These are phyloP conservation scores for Phoeniculus purpureus DNA, from an alignment of 2,797 vertebrate species.

Conservation along the genomic window DNA sequence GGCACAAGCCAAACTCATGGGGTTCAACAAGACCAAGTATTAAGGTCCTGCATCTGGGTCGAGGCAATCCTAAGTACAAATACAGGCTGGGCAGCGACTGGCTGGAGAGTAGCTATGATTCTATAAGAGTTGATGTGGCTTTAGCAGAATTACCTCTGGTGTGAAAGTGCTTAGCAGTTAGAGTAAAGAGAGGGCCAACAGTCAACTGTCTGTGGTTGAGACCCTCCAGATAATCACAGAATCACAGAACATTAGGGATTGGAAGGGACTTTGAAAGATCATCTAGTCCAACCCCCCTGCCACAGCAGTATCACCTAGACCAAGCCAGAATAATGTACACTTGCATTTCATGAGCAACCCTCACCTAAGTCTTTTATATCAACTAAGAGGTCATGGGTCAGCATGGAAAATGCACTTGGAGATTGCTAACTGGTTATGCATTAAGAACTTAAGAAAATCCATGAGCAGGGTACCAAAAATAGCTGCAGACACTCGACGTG, in stretches of 20 bases:
- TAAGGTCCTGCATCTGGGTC: too few relatives aligned
- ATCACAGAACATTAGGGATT: too few relatives aligned
- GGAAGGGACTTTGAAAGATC: too few relatives aligned
- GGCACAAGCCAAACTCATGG: too few relatives aligned
- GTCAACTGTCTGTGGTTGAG: not conserved
- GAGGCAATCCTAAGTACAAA: too few relatives aligned
- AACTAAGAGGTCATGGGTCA: not conserved
- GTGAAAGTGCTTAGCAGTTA: accelerated
- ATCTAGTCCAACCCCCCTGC: too few relatives aligned
- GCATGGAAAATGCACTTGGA: not conserved
- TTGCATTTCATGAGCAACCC: not conserved
- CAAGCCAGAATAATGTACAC: too few relatives aligned
- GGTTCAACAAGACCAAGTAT: too few relatives aligned
- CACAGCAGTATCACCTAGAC: too few relatives aligned
- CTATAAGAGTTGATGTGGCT: accelerated
- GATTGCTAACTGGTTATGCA: not conserved
- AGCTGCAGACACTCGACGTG: not conserved
- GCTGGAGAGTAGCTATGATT: too few relatives aligned
- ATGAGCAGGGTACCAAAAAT: not conserved
- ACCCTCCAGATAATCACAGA: not conserved
- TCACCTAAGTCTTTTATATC: not conserved
- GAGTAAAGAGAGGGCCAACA: not conserved
- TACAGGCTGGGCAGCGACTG: too few relatives aligned
- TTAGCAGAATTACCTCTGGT: not conserved
- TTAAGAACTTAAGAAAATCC: not conserved